Base-by-base conservation (phyloP, 2,888 invertebrate species). In the Schrankia costaestrigalis region DNA sequence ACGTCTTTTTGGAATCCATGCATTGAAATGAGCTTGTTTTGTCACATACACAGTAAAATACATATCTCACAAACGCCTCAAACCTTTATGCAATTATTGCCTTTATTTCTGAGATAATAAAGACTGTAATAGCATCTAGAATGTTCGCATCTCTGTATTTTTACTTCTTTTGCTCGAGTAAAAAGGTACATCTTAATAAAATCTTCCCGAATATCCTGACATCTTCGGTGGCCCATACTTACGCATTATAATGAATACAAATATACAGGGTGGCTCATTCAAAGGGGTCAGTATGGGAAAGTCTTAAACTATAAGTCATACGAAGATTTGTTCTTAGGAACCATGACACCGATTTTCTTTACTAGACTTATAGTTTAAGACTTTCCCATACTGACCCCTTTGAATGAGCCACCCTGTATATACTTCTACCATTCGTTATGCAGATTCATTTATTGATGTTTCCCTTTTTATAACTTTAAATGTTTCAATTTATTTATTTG, bases 141-240 rank as follows among this genome's bases (percentile, higher is more conserved):
- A 10, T 9, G 27, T 12, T 26, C n/a, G 12, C n/a, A 26, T 18
- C 11, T n/a, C n/a, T n/a, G n/a, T n/a, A n/a, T n/a, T n/a, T n/a
- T n/a, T n/a, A n/a, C n/a, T n/a, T n/a, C n/a, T n/a, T 48, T 42
- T 41, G 53, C 31, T 43, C 52, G 32, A n/a, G 40, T 35, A 44
- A 59, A 50, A 69, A 66, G 59, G 48, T 46, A 57, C 56, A 53
- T 74, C 74, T 74, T 65, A 76, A 75, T 73, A 77, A 71, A 70
- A 68, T 58, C 52, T 46, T 43, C 40, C 44, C 48, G 45, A 43
- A 54, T 40, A 57, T 56, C 59, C 56, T 59, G 56, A 61, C 42
- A 23, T 46, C 57, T 52, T 58, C 68, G 77, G 73, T 73, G 76
- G 73, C 67, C 70, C 55, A 47, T 41, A 46, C 38, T 65, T n/a